Conservation (phyloP, 2,888 invertebrate species). For the Machimus atricapillus region DNA sequence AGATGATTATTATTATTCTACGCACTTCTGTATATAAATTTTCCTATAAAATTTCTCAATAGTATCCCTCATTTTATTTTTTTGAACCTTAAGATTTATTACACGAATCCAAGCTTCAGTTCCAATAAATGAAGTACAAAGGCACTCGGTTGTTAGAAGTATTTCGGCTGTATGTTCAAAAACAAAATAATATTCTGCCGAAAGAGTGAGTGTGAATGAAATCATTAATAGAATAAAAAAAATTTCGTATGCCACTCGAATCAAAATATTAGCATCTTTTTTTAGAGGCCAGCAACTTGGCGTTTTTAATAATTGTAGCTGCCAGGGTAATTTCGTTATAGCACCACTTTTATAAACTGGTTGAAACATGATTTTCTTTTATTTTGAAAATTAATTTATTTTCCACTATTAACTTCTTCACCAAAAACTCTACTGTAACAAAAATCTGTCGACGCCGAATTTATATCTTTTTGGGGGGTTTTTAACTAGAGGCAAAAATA, state of each 20-base stretch:
- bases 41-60: constrained; percentile 29
- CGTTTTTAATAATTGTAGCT: background rate
- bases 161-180: background rate
- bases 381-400: background rate
- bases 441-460: background rate
- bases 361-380: background rate
- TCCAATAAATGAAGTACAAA: constrained; percentile 41
- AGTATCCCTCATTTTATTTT: background rate
- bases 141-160: constrained; percentile 29
- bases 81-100: constrained; percentile 19
- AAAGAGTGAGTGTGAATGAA: background rate
- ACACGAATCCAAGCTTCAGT: constrained; percentile 28
- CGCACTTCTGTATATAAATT: constrained; percentile 4
- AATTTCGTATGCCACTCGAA: background rate
- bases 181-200: background rate
- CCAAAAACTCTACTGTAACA: background rate
- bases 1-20: background rate
- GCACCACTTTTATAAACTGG: background rate
- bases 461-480: background rate
- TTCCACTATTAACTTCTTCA: background rate
- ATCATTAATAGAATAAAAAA: background rate
- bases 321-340: background rate
- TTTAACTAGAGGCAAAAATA: background rate
- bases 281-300: background rate
- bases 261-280: background rate